Evolutionary conservation across 1,140 invertebrate species (phyloP), one percentile per base, ranked within the genome.

Genomic region (Chlorops oryzae): DNA sequence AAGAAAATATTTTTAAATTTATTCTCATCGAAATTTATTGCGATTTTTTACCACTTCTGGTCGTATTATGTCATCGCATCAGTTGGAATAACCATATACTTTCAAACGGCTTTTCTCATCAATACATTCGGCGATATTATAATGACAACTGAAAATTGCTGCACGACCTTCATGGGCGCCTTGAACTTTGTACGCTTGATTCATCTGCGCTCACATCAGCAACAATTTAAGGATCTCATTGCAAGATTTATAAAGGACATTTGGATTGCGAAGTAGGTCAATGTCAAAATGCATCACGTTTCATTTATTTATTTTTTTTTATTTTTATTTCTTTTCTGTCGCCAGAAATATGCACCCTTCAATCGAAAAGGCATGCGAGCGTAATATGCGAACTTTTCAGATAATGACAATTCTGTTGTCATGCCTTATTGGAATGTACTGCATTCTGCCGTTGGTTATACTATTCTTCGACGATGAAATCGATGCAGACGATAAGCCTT

Each of bases 121-220:
- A 55, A 49, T n/a, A 45, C 64, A 21, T 48, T 68, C 9, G 58
- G 57, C 9, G 59, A 71, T 54, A 70, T 71, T 20, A 59, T 66
- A 28, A 63, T 63, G 49, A 62, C 60, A 0, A 69, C 68, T 10
- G 68, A 71, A 45, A 70, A 65, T 48, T 68, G 68, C 37, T 71
- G 67, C 38, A 65, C 67, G 3, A 70, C 68, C 6, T 63, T 71
- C 21, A 71, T 71, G 68, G 68, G 68, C 3, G 43, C 51, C 5
- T 42, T 70, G 1, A 70, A 71, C 43, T 68, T 71, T 45, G 46
- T 70, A 1, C 51, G 68, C 15, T 47, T 71, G 17, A 5, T 71
- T 13, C 68, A 71, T 23, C 54, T 71, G 12, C 61, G 59, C 5
- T 21, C 63, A 0, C 58, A 66, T 41, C 63, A 68, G 25, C 5